phyloP scores from a whole-genome alignment of 2,888 invertebrate species.

The Euspilapteryx auroguttella region DNA sequence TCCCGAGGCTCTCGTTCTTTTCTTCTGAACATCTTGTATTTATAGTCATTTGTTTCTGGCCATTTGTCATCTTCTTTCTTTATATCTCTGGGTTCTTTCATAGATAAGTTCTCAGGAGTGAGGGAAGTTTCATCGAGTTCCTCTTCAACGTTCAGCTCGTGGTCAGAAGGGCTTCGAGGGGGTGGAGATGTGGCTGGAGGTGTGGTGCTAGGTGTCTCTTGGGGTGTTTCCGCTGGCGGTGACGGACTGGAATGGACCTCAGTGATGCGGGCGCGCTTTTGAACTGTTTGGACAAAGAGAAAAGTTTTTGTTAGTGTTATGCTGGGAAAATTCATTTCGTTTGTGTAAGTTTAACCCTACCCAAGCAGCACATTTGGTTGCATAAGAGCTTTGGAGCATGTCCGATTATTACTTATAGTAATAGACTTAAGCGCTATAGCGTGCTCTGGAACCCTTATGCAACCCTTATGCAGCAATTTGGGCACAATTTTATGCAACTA shows the following conservation, averaged over 20 bases:
- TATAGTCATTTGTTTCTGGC: constrained; percentile 31
- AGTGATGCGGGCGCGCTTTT: constrained; percentile 50
- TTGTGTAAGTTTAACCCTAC: constrained; percentile 1
- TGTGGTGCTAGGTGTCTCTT: constrained; percentile 30
- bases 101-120: constrained; percentile 79
- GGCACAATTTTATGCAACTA: too few species aligned
- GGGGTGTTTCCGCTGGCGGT: constrained; percentile 25
- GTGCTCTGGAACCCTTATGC: too few species aligned
- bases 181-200: constrained; percentile 35
- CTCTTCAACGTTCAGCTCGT: constrained; percentile 60
- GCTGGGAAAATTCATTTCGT: too few species aligned
- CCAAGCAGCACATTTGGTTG: constrained; percentile 1
- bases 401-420: too few species aligned
- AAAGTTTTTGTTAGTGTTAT: constrained; percentile 2
- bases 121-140: constrained; percentile 57
- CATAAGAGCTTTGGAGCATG: too few species aligned
- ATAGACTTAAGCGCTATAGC: too few species aligned
- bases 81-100: constrained; percentile 67
- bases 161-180: constrained; percentile 48
- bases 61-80: constrained; percentile 54
- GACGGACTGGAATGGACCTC: constrained; percentile 46
- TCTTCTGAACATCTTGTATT: constrained; percentile 41
- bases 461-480: too few species aligned
- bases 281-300: constrained; percentile 34
- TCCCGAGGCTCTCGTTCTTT: constrained; percentile 19